phyloP scores from a whole-genome alignment of 1,140 invertebrate genomes.

The Aethina tumida region DNA sequence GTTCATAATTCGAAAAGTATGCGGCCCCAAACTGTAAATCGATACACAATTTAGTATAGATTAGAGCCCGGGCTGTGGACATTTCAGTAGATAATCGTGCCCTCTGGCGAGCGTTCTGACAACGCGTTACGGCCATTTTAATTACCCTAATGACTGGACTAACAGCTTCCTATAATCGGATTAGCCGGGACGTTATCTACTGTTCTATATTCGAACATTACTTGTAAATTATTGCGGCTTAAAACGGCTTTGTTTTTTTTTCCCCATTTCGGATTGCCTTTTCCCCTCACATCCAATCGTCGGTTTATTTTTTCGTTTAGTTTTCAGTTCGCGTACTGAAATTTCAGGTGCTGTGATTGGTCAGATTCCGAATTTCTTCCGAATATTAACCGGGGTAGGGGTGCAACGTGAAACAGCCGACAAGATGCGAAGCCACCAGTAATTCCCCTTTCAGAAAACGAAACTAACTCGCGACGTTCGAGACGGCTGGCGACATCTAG shows the following conservation, averaged over 20 bases:
- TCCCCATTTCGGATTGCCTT: neutral
- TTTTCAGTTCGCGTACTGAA: no score
- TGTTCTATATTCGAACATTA: slow-evolving; percentile 8
- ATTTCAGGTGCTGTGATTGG: no score
- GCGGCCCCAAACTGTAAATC: no score
- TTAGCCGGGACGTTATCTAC: slow-evolving; percentile 9
- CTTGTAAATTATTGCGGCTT: slow-evolving; percentile 1
- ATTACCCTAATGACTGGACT: slow-evolving; percentile 21
- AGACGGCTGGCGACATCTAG: no score
- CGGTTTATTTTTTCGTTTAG: no score
- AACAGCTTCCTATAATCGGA: slow-evolving; percentile 19
- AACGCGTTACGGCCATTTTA: slow-evolving; percentile 13
- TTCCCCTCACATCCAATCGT: neutral
- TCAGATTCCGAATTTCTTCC: no score
- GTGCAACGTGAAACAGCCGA: no score
- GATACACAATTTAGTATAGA: slow-evolving; percentile 13
- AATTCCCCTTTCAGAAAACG: no score
- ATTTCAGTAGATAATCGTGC: slow-evolving; percentile 9
- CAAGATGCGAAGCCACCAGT: no score
- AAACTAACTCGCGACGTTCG: no score
- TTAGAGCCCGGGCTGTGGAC: slow-evolving; percentile 14
- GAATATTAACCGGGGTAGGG: no score
- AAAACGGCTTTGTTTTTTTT: neutral
- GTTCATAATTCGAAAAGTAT: no score
- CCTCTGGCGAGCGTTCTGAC: slow-evolving; percentile 10